These are phyloP conservation scores for Drosophila meridionalis DNA, from an alignment of 2,888 invertebrate genomes.

Conservation along the genomic window DNA sequence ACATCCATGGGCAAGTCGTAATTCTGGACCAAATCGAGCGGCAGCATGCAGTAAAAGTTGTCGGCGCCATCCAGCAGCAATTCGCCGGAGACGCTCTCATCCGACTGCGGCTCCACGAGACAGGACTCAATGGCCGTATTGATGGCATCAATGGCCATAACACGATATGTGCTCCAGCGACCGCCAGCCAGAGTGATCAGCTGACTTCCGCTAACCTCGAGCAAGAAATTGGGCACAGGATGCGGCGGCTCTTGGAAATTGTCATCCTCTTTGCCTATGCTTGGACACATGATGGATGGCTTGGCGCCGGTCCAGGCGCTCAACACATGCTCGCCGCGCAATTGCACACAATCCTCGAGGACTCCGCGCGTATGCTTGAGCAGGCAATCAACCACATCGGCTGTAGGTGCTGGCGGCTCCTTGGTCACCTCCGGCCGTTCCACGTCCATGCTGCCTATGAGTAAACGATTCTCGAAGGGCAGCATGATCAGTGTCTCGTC, in stretches of 20 bases:
- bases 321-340: conserved; percentile 97
- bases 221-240: conserved; percentile 97
- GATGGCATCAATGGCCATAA: conserved; percentile 98
- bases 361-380: conserved; percentile 97
- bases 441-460: conserved; percentile 97
- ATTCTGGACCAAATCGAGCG: conserved; percentile 98
- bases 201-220: conserved; percentile 95
- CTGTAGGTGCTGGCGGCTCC: conserved; percentile 95
- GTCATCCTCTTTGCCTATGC: conserved; percentile 90
- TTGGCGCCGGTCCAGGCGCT: conserved; percentile 99
- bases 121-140: conserved; percentile 91
- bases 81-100: conserved; percentile 92
- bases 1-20: conserved; percentile 98
- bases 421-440: conserved; percentile 92
- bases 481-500: conserved; percentile 99
- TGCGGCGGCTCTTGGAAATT: background rate
- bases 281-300: conserved; percentile 98
- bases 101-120: conserved; percentile 88
- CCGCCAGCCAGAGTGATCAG: conserved; percentile 99
- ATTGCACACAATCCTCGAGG: conserved; percentile 96
- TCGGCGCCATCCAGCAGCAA: conserved; percentile 97
- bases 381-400: conserved; percentile 98
- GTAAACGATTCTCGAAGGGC: conserved; percentile 97
- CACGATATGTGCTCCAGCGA: conserved; percentile 99
- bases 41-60: conserved; percentile 98